phyloP scores from a whole-genome alignment of 2,797 vertebrate species.

The Bryconaethiops microstoma region DNA sequence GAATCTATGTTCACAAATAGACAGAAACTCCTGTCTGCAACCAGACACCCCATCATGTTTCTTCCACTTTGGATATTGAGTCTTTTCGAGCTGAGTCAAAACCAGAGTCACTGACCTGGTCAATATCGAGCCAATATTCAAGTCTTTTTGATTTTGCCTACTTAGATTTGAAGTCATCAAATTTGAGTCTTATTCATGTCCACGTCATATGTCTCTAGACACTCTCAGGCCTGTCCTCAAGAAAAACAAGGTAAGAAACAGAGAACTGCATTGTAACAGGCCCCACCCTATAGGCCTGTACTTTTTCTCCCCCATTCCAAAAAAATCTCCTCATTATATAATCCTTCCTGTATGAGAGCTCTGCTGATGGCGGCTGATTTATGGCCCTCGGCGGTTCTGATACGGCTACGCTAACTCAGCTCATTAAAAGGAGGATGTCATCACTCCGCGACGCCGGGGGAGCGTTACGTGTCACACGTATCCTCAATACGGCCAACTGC shows the following conservation, averaged over 20 bases:
- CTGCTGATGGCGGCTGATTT: slow-evolving; percentile 80
- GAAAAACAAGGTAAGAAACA: slow-evolving; percentile 35
- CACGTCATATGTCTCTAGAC: too few relatives aligned
- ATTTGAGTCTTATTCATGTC: too few relatives aligned
- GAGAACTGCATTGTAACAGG: slow-evolving; percentile 3
- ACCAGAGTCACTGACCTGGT: too few relatives aligned
- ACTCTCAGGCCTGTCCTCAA: neutral
- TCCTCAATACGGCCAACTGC: slow-evolving; percentile 87
- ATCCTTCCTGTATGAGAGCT: slow-evolving; percentile 80
- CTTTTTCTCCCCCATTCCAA: slow-evolving; percentile 62
- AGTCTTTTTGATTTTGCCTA: too few relatives aligned
- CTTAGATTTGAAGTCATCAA: too few relatives aligned
- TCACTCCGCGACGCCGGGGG: slow-evolving; percentile 88
- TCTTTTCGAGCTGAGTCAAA: too few relatives aligned
- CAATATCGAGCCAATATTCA: too few relatives aligned
- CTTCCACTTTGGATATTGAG: too few relatives aligned
- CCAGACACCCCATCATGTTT: too few relatives aligned
- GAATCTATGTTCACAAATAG: too few relatives aligned
- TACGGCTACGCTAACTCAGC: slow-evolving; percentile 79
- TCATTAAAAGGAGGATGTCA: slow-evolving; percentile 96
- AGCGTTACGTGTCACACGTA: slow-evolving; percentile 85
- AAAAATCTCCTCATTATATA: slow-evolving; percentile 78
- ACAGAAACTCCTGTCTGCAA: too few relatives aligned
- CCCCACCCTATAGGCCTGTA: neutral
- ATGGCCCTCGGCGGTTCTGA: slow-evolving; percentile 77